Evolutionary conservation across 2,113 vertebrate genomes (phyloP).

Genomic region (Lophotis ruficrista): DNA sequence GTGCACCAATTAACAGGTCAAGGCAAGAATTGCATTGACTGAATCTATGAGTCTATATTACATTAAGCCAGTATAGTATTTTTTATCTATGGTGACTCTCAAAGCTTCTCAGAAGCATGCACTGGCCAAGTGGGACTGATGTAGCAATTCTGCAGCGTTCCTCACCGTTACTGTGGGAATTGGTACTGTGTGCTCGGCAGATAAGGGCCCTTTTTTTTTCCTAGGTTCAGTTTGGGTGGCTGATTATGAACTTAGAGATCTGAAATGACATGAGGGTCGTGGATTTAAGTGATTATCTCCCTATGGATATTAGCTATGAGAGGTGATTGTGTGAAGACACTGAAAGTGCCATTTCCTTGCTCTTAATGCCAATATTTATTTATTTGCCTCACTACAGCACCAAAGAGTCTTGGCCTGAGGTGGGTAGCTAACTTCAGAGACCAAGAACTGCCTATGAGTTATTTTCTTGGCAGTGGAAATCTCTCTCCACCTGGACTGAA

Average conservation of each 20-base stretch:
- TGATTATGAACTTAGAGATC: not conserved
- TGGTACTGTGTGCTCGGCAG: fast-evolving
- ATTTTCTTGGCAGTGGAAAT: not conserved
- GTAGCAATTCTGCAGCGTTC: not conserved
- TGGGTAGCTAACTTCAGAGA: not conserved
- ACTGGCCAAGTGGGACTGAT: not conserved
- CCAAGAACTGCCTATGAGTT: not conserved
- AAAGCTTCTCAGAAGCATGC: not conserved
- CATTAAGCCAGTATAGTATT: not conserved
- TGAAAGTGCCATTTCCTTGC: not conserved
- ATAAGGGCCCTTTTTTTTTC: not conserved
- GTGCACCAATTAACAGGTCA: not conserved
- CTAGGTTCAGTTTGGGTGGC: not conserved
- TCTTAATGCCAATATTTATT: not conserved
- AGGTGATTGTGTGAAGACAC: not conserved
- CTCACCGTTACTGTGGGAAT: not conserved
- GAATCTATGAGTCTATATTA: not conserved
- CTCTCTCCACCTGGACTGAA: not conserved
- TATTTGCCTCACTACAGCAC: not conserved
- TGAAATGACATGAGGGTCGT: not conserved
- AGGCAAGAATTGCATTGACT: not conserved
- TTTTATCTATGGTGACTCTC: not conserved
- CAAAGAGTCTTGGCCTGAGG: not conserved
- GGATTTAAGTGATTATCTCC: not conserved
- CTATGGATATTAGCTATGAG: not conserved